Percentiles rank a stretch among this genome's conserved stretches.
Evolutionary conservation across 1,140 invertebrate species (phyloP).

Genomic region (Zaprionus kolodkinae): DNA sequence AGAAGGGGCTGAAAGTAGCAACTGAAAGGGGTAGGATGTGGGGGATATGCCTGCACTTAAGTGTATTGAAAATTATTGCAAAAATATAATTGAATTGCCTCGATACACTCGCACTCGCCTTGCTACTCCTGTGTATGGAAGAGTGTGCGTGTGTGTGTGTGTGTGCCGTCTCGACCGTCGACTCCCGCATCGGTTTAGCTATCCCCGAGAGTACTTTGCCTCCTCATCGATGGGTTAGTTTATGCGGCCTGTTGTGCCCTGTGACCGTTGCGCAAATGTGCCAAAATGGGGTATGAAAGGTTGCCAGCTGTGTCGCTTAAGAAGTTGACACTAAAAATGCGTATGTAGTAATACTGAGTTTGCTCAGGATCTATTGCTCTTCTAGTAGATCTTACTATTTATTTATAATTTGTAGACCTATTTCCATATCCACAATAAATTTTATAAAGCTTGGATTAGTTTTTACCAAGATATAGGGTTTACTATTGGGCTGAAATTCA

Average conservation of each 20-base stretch:
- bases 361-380: not conserved
- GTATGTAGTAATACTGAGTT: not conserved
- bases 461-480: too few species aligned
- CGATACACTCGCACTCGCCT: constrained; percentile 20
- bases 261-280: not conserved
- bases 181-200: constrained; percentile 20
- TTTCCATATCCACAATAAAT: not conserved
- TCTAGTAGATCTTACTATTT: not conserved
- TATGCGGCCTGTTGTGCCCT: constrained; percentile 35
- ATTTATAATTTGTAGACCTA: not conserved
- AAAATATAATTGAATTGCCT: constrained; percentile 82
- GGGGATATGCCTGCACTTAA: constrained; percentile 69
- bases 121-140: not conserved
- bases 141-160: not conserved
- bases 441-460: not conserved
- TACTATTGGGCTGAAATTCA: too few species aligned
- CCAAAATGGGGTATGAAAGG: not conserved
- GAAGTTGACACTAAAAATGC: not conserved
- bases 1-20: not conserved
- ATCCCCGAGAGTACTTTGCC: constrained; percentile 40
- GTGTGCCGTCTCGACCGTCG: not conserved
- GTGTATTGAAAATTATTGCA: constrained; percentile 84
- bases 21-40: not conserved
- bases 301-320: not conserved
- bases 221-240: constrained; percentile 39